Conservation (phyloP, 2,797 vertebrate genomes). For the Pipistrellus pygmaeus region DNA sequence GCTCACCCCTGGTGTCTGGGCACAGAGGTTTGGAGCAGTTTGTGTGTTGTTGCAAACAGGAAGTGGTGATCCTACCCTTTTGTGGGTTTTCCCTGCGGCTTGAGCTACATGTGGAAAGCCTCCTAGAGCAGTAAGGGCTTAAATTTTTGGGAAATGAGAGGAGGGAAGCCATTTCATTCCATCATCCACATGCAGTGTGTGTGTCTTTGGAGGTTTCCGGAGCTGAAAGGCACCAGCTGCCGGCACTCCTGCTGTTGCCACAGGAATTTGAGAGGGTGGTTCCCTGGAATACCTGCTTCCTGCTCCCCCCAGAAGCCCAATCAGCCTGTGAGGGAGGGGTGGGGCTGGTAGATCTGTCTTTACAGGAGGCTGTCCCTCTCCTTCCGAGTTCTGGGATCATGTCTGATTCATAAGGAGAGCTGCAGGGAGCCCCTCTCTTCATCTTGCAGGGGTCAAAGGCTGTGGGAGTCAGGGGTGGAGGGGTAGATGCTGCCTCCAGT, state of each 20-base stretch:
- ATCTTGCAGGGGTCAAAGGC: not conserved
- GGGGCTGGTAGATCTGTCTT: not conserved
- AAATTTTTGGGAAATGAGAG: not conserved
- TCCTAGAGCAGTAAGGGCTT: not conserved
- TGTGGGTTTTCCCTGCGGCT: not conserved
- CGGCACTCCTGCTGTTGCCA: not conserved
- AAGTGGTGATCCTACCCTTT: not conserved
- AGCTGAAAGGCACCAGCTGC: accelerated
- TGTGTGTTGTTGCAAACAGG: not conserved
- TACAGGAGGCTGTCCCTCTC: not conserved
- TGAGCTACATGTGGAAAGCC: not conserved
- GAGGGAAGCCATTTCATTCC: not conserved
- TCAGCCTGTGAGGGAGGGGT: accelerated
- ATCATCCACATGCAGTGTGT: accelerated
- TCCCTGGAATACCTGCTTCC: not conserved
- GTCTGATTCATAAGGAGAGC: not conserved
- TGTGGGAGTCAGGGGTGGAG: too few relatives aligned
- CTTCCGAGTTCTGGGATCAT: not conserved
- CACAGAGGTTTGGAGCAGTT: not conserved
- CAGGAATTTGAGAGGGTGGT: not conserved
- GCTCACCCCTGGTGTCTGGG: not conserved
- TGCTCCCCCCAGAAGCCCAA: not conserved
- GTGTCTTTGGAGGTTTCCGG: too few relatives aligned
- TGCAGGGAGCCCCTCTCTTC: not conserved
- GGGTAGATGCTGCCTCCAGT: not conserved